These are phyloP conservation scores for Xenentodon cancila DNA, from an alignment of 2,797 vertebrate species.

Conservation along the genomic window DNA sequence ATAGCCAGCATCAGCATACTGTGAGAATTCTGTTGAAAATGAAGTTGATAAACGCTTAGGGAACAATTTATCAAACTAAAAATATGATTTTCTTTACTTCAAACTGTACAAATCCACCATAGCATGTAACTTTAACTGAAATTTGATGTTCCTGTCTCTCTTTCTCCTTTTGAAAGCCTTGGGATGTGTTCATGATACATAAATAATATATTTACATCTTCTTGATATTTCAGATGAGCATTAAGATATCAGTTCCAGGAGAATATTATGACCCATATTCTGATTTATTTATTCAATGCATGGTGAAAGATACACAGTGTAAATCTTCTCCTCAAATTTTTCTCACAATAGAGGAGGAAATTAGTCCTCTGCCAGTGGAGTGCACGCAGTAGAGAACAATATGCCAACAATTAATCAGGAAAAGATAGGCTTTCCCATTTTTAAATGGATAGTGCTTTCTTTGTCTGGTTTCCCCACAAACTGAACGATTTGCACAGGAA, in stretches of 20 bases:
- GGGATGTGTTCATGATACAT: neutral
- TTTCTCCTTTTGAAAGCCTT: neutral
- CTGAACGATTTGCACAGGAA: constrained; percentile 74
- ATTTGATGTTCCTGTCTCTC: neutral
- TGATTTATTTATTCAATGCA: constrained; percentile 41
- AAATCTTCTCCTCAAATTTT: constrained; percentile 41
- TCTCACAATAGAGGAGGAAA: constrained; percentile 58
- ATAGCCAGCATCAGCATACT: no score
- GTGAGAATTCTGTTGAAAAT: neutral
- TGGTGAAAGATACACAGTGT: constrained; percentile 40
- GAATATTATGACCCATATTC: constrained; percentile 19
- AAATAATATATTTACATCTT: constrained; percentile 6
- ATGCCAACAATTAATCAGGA: constrained; percentile 76
- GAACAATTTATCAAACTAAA: neutral
- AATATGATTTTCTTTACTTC: constrained; percentile 8
- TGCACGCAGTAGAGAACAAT: constrained; percentile 74
- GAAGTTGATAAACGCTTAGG: neutral
- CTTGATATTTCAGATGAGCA: neutral
- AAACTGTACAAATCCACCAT: neutral
- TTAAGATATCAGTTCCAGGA: constrained; percentile 19
- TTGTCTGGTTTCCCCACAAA: constrained; percentile 66
- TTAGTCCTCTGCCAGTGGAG: constrained; percentile 69
- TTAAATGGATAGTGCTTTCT: constrained; percentile 57
- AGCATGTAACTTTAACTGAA: no score
- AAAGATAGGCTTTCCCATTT: constrained; percentile 66